Conservation (phyloP, 2,888 invertebrate genomes). For the Tenthredo mesomela region DNA sequence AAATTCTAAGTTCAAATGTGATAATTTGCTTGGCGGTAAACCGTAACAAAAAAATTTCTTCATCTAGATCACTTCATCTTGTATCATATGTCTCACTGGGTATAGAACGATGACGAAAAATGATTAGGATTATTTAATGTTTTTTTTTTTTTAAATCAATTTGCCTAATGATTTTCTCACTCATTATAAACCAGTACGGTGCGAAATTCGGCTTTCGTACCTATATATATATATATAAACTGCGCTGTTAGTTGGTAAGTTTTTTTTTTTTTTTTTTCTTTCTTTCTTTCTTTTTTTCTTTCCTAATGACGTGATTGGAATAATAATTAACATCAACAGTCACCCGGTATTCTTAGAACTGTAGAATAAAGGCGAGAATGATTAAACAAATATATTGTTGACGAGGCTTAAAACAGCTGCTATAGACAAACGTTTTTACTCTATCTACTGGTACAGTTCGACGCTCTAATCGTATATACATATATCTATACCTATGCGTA, state of each 20-base stretch:
- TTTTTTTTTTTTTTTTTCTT: background rate
- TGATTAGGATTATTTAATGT: background rate
- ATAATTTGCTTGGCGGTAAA: background rate
- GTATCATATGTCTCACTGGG: background rate
- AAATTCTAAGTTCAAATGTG: background rate
- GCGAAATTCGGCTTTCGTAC: background rate
- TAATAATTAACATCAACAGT: background rate
- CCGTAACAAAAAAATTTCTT: background rate
- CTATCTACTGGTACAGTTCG: background rate
- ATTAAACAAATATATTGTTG: conserved; percentile 7
- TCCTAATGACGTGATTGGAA: background rate
- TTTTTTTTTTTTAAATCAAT: background rate
- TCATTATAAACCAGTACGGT: background rate
- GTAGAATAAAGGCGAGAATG: background rate
- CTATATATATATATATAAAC: too few species aligned
- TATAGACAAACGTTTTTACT: background rate
- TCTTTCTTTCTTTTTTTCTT: too few species aligned
- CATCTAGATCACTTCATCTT: background rate
- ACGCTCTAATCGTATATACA: background rate
- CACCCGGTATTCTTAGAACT: background rate
- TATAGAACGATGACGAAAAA: background rate
- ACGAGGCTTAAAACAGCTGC: conserved; percentile 9
- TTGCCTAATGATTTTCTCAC: background rate
- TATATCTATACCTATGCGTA: background rate
- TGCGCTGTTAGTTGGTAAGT: background rate